Conservation (phyloP, 2,113 vertebrate species). For the Brienomyrus brachyistius region DNA sequence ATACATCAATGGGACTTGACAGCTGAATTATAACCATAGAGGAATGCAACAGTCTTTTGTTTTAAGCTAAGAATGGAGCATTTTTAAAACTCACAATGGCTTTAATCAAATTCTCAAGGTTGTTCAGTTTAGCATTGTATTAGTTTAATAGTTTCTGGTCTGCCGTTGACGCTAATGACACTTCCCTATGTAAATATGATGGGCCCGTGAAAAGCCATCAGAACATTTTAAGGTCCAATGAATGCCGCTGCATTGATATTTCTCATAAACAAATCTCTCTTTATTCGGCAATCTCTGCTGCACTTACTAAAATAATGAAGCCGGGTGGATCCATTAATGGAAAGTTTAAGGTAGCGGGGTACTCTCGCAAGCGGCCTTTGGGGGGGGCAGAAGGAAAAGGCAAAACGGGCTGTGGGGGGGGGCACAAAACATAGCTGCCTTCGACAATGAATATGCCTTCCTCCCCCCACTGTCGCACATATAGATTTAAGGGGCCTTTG, state of each 20-base stretch:
- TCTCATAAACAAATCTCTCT: conserved; percentile 85
- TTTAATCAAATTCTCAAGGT: conserved; percentile 97
- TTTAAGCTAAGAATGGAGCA: conserved; percentile 71
- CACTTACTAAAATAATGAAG: conserved; percentile 67
- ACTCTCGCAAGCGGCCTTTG: conserved; percentile 54
- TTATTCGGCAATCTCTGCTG: conserved; percentile 74
- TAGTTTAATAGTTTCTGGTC: conserved; percentile 96
- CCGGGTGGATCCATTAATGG: conserved; percentile 66
- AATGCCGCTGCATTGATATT: conserved; percentile 75
- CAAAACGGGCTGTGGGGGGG: conserved; percentile 13
- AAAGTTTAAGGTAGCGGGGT: conserved; percentile 72
- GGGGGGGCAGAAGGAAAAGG: conserved; percentile 36
- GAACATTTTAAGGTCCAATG: conserved; percentile 95
- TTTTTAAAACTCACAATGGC: conserved; percentile 90
- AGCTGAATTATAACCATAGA: conserved; percentile 76
- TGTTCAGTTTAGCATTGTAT: conserved; percentile 95
- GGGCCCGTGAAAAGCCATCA: conserved; percentile 81
- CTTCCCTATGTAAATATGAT: conserved; percentile 90
- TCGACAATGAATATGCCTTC: conserved; percentile 20
- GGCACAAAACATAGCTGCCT: conserved; percentile 3
- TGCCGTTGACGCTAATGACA: conserved; percentile 94
- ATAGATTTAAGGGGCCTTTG: conserved; percentile 54
- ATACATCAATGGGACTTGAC: conserved; percentile 72
- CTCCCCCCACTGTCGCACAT: conserved; percentile 37
- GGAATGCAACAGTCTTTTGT: conserved; percentile 73